Conservation (phyloP, 2,113 vertebrate genomes). For the Aix galericulata region DNA sequence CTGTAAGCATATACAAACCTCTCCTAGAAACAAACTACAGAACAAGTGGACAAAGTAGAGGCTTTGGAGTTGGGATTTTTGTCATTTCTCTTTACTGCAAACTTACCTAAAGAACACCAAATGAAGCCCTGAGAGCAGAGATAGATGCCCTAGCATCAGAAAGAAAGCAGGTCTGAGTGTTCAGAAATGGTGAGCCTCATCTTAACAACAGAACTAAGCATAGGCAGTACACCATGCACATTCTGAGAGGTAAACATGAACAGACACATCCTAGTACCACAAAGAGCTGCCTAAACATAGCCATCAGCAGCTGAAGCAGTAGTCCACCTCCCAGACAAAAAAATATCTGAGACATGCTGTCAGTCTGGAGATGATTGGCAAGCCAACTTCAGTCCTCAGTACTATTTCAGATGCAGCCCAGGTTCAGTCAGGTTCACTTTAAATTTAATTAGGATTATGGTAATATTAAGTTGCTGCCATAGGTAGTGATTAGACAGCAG, state of each 20-base stretch:
- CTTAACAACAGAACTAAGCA: not conserved
- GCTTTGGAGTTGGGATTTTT: not conserved
- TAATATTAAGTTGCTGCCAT: not conserved
- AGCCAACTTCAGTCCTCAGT: not conserved
- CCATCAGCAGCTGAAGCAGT: not conserved
- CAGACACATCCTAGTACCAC: not conserved
- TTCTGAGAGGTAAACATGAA: not conserved
- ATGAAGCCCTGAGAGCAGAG: not conserved
- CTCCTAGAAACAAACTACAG: not conserved
- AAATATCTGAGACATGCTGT: not conserved
- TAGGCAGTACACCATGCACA: not conserved
- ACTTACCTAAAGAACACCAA: not conserved
- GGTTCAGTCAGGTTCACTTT: not conserved
- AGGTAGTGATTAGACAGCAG: not conserved
- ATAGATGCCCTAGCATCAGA: not conserved
- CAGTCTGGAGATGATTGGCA: not conserved
- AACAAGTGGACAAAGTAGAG: rapidly evolving
- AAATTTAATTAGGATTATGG: constrained; percentile 10
- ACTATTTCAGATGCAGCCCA: not conserved
- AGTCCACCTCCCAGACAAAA: not conserved
- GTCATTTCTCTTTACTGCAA: not conserved
- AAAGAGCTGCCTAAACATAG: not conserved
- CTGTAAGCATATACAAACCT: not conserved
- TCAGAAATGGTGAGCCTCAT: not conserved
- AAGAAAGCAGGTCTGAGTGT: not conserved